phyloP scores from a whole-genome alignment of 2,113 vertebrate genomes.

The Castor canadensis region DNA sequence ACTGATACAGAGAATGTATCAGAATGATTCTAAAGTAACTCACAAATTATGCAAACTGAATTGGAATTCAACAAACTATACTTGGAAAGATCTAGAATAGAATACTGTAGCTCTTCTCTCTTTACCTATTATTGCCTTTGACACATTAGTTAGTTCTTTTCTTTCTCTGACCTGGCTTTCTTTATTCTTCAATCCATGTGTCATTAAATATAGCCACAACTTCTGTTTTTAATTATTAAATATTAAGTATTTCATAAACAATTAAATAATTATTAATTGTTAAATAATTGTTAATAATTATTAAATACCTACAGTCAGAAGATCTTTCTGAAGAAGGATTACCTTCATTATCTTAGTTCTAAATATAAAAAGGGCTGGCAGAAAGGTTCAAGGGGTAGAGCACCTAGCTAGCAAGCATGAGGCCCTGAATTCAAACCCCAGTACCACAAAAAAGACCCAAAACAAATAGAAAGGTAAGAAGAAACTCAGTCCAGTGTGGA shows the following conservation, averaged over 20 bases:
- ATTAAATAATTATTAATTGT: too few relatives aligned
- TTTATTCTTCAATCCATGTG: neutral
- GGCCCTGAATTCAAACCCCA: too few relatives aligned
- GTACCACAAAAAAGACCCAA: too few relatives aligned
- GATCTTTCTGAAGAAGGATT: neutral
- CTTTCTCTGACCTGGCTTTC: neutral
- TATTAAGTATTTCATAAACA: too few relatives aligned
- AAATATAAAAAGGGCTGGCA: neutral
- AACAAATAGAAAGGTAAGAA: neutral
- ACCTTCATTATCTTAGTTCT: neutral
- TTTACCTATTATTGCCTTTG: neutral
- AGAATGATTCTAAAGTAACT: constrained; percentile 12
- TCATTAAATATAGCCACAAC: neutral
- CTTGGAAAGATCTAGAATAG: neutral
- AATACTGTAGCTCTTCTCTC: neutral
- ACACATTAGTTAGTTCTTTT: neutral
- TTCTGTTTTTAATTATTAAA: too few relatives aligned
- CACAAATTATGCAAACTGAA: neutral
- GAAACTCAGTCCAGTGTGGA: neutral
- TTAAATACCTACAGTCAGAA: neutral
- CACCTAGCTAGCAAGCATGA: too few relatives aligned
- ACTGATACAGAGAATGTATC: neutral
- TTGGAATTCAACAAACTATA: neutral
- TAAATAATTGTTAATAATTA: too few relatives aligned
- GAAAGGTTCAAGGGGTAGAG: too few relatives aligned